Evolutionary conservation across 2,888 invertebrate species (phyloP).

Genomic region (Cephonodes hylas): DNA sequence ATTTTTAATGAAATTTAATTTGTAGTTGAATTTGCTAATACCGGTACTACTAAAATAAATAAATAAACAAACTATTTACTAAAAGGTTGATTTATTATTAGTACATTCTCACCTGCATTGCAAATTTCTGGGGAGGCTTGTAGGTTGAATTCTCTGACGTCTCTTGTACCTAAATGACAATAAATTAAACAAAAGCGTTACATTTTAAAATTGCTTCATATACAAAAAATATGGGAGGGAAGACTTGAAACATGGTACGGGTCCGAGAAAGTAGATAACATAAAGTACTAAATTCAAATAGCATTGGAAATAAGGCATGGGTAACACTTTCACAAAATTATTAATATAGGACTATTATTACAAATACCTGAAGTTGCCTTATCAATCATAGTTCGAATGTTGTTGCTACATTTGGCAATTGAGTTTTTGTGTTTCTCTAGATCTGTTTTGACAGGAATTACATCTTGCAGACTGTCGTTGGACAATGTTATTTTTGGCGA

Average conservation of each 20-base stretch:
- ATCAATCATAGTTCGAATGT: slow-evolving; percentile 30
- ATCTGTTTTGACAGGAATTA: slow-evolving; percentile 27
- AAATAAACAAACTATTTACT: background rate
- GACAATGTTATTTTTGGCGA: slow-evolving; percentile 23
- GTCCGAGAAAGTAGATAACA: no score
- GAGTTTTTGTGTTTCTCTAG: background rate
- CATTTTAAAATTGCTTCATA: no score
- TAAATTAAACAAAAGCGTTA: slow-evolving; percentile 25
- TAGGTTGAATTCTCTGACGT: slow-evolving; percentile 41
- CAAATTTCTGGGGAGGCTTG: slow-evolving; percentile 43
- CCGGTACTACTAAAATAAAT: slow-evolving; percentile 16
- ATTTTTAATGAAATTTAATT: slow-evolving; percentile 53
- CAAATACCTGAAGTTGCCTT: slow-evolving; percentile 51
- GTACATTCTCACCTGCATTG: slow-evolving; percentile 43
- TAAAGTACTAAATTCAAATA: no score
- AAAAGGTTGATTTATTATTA: background rate
- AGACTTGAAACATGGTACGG: no score
- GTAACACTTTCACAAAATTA: no score
- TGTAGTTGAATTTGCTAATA: slow-evolving; percentile 42
- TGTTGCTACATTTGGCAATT: background rate
- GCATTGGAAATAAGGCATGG: no score
- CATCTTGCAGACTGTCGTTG: slow-evolving; percentile 35
- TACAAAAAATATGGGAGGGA: no score
- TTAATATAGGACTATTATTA: no score
- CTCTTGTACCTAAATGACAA: slow-evolving; percentile 39